phyloP scores from a whole-genome alignment of 2,797 vertebrate species.

The Sebastolobus alascanus region DNA sequence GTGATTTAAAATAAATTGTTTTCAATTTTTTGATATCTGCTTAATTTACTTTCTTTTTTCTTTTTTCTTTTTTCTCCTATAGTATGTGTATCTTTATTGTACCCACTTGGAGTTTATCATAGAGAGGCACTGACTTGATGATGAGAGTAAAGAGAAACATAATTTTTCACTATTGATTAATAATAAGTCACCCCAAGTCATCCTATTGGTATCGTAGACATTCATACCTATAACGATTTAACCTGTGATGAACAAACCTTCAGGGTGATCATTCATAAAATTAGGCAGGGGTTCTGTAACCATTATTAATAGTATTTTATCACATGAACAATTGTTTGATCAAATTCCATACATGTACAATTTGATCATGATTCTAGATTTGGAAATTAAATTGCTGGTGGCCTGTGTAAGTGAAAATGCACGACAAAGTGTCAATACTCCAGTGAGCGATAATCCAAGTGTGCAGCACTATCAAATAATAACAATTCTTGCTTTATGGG shows the following conservation, averaged over 20 bases:
- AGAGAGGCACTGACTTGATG: neutral
- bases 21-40: conserved; percentile 68
- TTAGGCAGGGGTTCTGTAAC: neutral
- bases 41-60: neutral
- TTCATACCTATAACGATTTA: no score
- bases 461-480: no score
- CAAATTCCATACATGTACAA: neutral
- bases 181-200: neutral
- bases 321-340: neutral
- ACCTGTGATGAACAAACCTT: neutral
- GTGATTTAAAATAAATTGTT: conserved; percentile 82
- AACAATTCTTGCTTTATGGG: neutral
- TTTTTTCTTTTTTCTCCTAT: neutral
- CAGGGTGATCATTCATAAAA: neutral
- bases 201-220: neutral
- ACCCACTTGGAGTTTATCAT: neutral
- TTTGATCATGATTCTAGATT: neutral
- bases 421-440: neutral
- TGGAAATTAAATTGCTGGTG: neutral
- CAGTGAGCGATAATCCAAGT: neutral
- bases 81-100: neutral
- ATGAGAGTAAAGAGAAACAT: neutral
- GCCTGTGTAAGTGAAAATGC: neutral
- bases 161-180: neutral
- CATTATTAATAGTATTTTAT: neutral